Base-by-base conservation (phyloP, 2,888 invertebrate species). In the Chirona hameri region DNA sequence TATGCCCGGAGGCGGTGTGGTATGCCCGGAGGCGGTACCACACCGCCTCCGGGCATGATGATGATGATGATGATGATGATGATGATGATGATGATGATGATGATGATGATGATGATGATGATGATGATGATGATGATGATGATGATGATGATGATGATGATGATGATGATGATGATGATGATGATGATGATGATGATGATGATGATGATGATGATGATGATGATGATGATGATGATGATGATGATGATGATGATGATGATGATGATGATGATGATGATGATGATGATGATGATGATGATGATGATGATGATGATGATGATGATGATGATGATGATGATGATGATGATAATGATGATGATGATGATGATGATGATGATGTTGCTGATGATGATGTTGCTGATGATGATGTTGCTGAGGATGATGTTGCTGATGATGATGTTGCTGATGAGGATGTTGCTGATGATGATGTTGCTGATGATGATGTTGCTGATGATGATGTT, bases 271-370 rank as follows among this genome's bases (percentile, higher is more conserved):
- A 29, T 79, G 79, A 79, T 29, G 31, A 21, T n/a, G 31, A 79
- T 29, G n/a, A n/a, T 79, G 79, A 79, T 79, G 79, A n/a, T 65
- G 65, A 65, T 65, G 65, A 65, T 65, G 65, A 65, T 65, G 65
- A 65, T 65, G 65, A 65, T 65, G 65, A 65, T 65, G 65, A 65
- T 65, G 65, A 65, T 79, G 79, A 79, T 79, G 79, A n/a, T 65
- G 65, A 65, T 65, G 65, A 65, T 65, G 65, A 65, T 65, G 65
- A 65, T 65, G 65, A 65, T 65, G 65, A 65, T 65, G 65, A 65
- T 65, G 65, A 65, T 65, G n/a, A n/a, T n/a, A n/a, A n/a, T n/a
- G n/a, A n/a, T n/a, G n/a, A n/a, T n/a, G n/a, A n/a, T n/a, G n/a
- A n/a, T n/a, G n/a, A n/a, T n/a, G n/a, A n/a, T n/a, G n/a, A n/a